A percentile compares a stretch with the other conserved stretches of the same genome.
Conservation (phyloP, 1,140 invertebrate species). For the Campodea augens region DNA sequence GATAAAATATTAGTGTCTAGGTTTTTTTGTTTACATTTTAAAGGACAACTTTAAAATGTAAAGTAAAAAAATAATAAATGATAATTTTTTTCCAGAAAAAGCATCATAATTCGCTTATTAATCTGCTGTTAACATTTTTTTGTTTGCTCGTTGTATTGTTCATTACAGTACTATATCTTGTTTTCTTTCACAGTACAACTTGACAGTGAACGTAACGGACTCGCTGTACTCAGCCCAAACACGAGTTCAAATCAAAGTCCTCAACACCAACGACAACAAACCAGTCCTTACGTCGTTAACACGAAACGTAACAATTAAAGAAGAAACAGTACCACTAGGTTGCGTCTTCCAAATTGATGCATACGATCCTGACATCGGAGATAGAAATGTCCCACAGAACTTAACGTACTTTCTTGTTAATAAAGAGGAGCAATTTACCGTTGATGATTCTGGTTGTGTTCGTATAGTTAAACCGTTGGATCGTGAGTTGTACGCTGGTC, state of each 20-base stretch:
- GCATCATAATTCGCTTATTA: too few species aligned
- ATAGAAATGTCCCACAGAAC: constrained; percentile 46
- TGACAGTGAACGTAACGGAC: constrained; percentile 57
- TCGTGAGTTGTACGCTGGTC: too few species aligned
- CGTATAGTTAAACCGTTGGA: constrained; percentile 50
- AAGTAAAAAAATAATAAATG: constrained; percentile 1
- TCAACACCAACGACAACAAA: constrained; percentile 65
- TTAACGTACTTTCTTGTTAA: constrained; percentile 56
- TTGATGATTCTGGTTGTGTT: constrained; percentile 53
- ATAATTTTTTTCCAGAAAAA: too few species aligned
- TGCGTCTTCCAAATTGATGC: constrained; percentile 43
- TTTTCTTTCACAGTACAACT: constrained; percentile 33
- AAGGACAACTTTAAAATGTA: too few species aligned
- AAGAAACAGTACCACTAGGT: constrained; percentile 38
- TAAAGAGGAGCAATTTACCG: constrained; percentile 38
- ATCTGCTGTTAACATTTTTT: too few species aligned
- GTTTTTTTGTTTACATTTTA: too few species aligned
- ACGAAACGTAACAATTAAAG: constrained; percentile 44
- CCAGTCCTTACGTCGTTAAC: constrained; percentile 46
- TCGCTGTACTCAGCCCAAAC: constrained; percentile 52
- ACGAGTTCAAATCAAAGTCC: constrained; percentile 52
- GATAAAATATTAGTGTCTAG: too few species aligned
- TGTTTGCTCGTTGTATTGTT: constrained; percentile 7
- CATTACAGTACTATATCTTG: not conserved
- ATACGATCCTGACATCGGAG: constrained; percentile 65